Evolutionary conservation across 2,113 vertebrate genomes (phyloP).

Genomic region (Eolophus roseicapilla): DNA sequence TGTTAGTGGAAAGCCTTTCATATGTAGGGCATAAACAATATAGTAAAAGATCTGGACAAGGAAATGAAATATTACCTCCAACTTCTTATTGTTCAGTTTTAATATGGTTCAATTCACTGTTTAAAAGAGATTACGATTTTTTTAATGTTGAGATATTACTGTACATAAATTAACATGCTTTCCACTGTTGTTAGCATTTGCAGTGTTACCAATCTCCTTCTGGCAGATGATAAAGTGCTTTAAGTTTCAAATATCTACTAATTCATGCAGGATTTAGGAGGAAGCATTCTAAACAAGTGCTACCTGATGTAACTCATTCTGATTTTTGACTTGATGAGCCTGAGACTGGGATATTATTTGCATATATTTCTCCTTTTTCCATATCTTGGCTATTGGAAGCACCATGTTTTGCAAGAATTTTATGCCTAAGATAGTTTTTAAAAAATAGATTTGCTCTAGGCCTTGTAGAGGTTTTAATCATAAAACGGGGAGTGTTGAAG

Average conservation of each 20-base stretch:
- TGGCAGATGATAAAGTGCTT: not conserved
- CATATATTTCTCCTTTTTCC: not conserved
- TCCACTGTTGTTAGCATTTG: slow-evolving; percentile 12
- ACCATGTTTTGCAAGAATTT: not conserved
- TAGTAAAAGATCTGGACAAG: not conserved
- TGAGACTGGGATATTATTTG: not conserved
- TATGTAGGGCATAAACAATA: not conserved
- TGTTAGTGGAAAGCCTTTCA: not conserved
- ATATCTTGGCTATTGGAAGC: not conserved
- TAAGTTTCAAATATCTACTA: slow-evolving; percentile 6
- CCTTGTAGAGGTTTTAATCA: not conserved
- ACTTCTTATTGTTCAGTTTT: not conserved
- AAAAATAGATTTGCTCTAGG: not conserved
- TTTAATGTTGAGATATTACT: not conserved
- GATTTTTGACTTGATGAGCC: not conserved
- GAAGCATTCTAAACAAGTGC: not conserved
- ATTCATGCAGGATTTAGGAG: not conserved
- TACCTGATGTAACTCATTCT: not conserved
- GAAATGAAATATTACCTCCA: not conserved
- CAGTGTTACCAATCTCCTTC: slow-evolving; percentile 25
- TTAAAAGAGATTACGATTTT: not conserved
- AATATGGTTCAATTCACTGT: not conserved
- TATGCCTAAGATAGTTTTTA: not conserved
- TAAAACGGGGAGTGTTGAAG: not conserved
- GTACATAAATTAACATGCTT: not conserved